phyloP scores from a whole-genome alignment of 2,113 vertebrate genomes.

The Pelodiscus sinensis region DNA sequence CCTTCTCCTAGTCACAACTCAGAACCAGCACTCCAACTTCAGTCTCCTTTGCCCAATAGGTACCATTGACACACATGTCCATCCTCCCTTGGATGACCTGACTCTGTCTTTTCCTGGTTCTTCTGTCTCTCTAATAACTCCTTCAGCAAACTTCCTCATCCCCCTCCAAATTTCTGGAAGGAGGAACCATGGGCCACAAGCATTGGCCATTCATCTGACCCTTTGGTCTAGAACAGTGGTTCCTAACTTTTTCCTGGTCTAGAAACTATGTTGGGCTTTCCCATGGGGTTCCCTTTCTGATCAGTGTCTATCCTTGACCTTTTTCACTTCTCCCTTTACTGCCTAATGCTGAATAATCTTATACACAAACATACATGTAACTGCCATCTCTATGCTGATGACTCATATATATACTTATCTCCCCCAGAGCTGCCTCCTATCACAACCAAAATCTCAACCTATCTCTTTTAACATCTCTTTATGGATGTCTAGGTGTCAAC shows the following conservation, averaged over 20 bases:
- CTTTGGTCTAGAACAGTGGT: no score
- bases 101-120: not conserved
- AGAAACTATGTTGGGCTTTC: not conserved
- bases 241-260: no score
- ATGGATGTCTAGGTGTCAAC: no score
- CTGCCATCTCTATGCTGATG: not conserved
- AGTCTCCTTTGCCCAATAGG: not conserved
- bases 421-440: not conserved
- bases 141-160: not conserved
- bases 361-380: not conserved
- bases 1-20: not conserved
- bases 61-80: not conserved
- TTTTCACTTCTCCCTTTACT: no score
- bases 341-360: not conserved
- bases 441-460: not conserved
- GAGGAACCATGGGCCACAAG: accelerated
- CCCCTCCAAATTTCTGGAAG: not conserved
- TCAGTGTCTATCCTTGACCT: no score
- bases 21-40: not conserved
- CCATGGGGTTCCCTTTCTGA: not conserved
- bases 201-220: no score
- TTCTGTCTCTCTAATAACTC: not conserved
- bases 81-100: not conserved
- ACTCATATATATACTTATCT: not conserved
- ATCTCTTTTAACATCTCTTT: not conserved